phyloP scores from a whole-genome alignment of 2,797 vertebrate species.

The Gambelia wislizenii region DNA sequence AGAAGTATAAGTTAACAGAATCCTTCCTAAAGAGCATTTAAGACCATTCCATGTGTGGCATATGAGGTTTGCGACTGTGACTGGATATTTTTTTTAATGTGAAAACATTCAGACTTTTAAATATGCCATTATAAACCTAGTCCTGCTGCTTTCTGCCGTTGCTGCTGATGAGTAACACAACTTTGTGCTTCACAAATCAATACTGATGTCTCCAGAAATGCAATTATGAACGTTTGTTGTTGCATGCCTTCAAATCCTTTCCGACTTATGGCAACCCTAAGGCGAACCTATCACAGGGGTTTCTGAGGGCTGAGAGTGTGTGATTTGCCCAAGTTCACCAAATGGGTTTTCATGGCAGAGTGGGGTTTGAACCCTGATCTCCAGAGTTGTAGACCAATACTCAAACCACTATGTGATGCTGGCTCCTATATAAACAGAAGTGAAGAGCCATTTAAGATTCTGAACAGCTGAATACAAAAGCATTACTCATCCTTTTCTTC shows the following conservation, averaged over 20 bases:
- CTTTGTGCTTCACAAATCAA: neutral
- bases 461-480: neutral
- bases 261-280: no score
- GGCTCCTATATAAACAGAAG: neutral
- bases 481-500: neutral
- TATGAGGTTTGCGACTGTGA: neutral
- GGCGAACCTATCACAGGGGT: no score
- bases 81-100: neutral
- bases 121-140: neutral
- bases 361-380: no score
- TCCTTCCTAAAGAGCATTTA: neutral
- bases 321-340: no score
- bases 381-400: no score
- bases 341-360: no score
- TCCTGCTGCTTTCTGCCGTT: neutral
- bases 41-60: neutral
- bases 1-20: neutral
- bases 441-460: neutral
- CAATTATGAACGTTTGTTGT: neutral
- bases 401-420: no score
- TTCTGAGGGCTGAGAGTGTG: no score
- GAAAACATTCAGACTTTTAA: neutral
- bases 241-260: no score
- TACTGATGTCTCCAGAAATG: neutral
- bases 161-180: neutral